A percentile compares a stretch with the other conserved stretches of the same genome.
Conservation (phyloP, 2,797 vertebrate genomes). For the Malacoraja senta region DNA sequence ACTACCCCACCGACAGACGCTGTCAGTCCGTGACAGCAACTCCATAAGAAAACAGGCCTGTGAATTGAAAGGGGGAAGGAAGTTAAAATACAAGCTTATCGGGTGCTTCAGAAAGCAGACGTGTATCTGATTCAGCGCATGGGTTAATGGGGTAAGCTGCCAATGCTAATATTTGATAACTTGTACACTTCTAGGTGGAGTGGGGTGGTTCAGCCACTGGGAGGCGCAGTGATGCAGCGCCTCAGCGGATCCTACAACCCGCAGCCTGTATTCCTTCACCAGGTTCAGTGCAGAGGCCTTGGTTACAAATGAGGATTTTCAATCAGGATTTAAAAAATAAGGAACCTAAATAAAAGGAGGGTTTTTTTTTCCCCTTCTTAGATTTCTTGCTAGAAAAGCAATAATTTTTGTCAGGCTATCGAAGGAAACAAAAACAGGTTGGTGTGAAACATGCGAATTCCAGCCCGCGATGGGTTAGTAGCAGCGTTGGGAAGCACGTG, state of each 20-base stretch:
- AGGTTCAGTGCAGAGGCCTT: neutral
- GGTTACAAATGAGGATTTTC: neutral
- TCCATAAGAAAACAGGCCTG: neutral
- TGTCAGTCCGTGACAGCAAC: neutral
- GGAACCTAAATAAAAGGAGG: neutral
- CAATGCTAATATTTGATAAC: conserved; percentile 14
- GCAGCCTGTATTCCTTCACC: neutral
- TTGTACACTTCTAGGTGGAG: conserved; percentile 12
- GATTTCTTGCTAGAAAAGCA: too few species aligned
- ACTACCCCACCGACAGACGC: too few species aligned
- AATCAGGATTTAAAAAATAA: neutral
- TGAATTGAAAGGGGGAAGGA: neutral
- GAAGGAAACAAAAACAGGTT: neutral
- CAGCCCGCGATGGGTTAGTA: neutral
- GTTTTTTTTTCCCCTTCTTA: too few species aligned
- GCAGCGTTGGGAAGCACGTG: too few species aligned
- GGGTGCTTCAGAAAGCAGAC: neutral
- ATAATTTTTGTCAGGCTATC: neutral
- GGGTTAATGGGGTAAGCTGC: conserved; percentile 1
- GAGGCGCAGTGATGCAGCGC: neutral
- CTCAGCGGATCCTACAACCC: conserved; percentile 18
- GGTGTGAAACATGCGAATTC: neutral
- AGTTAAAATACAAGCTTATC: neutral
- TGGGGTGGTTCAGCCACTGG: neutral
- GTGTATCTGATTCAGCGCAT: neutral